These are phyloP conservation scores for Pogonognathellus flavescens DNA, from an alignment of 1,140 invertebrate genomes.

Conservation along the genomic window DNA sequence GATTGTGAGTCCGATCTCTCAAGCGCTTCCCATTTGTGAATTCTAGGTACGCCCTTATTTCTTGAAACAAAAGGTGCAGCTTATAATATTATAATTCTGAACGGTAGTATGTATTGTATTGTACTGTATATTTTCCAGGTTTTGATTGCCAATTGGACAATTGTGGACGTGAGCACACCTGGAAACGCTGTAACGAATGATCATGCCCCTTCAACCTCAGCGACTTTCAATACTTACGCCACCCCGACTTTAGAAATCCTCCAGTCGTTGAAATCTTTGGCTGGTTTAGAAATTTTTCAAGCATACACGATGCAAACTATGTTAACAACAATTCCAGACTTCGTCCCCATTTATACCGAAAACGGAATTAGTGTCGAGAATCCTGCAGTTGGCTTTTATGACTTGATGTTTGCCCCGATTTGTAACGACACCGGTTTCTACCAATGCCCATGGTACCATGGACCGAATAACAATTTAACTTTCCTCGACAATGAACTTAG, in stretches of 20 bases:
- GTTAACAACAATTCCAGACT: constrained; percentile 27
- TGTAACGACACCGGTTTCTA: constrained; percentile 11
- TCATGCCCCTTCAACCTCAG: constrained; percentile 24
- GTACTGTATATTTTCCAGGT: not conserved
- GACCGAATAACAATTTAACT: not conserved
- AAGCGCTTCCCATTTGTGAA: too few relatives aligned
- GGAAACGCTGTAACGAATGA: constrained; percentile 50
- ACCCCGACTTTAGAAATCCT: not conserved
- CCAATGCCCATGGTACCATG: constrained; percentile 1
- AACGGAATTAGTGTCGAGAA: constrained; percentile 22
- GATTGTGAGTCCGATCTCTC: too few relatives aligned
- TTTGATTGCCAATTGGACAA: constrained; percentile 9
- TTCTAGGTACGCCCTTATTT: too few relatives aligned
- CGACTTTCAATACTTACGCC: not conserved
- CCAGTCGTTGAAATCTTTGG: not conserved
- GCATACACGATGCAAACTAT: constrained; percentile 36
- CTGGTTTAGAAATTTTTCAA: not conserved
- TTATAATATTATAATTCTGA: not conserved
- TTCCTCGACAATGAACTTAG: constrained; percentile 34
- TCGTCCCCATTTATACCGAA: constrained; percentile 56
- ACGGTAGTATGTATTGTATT: not conserved
- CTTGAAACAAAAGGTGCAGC: too few relatives aligned
- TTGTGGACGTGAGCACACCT: not conserved
- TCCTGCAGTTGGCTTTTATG: constrained; percentile 56
- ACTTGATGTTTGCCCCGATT: too few relatives aligned